Conservation (phyloP, 2,888 invertebrate species). For the Drosophila anomelani region DNA sequence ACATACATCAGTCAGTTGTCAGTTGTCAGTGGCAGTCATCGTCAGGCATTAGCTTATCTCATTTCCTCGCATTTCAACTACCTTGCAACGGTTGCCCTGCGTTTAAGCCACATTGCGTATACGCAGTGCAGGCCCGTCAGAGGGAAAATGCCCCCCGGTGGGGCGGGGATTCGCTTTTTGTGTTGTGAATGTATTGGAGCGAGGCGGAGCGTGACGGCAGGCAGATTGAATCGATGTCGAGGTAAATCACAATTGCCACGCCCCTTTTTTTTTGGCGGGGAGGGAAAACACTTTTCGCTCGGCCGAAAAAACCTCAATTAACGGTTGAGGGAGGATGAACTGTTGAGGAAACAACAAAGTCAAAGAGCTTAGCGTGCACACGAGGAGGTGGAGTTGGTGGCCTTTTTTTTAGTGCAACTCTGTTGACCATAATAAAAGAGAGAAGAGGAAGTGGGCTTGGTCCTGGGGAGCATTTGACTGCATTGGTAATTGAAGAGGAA, state of each 20-base stretch:
- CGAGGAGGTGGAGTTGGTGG: background rate
- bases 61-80: constrained; percentile 16
- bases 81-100: background rate
- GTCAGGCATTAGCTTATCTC: constrained; percentile 34
- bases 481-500: constrained; percentile 47
- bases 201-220: constrained; percentile 14
- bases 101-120: constrained; percentile 58
- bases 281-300: constrained; percentile 32
- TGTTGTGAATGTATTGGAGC: constrained; percentile 4
- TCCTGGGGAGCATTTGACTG: constrained; percentile 31
- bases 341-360: constrained; percentile 49
- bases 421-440: constrained; percentile 58
- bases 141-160: constrained; percentile 26
- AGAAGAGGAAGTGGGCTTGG: background rate
- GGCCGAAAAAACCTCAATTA: constrained; percentile 63
- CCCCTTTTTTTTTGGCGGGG: background rate
- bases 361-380: constrained; percentile 44
- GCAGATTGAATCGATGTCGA: constrained; percentile 45
- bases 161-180: constrained; percentile 10
- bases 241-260: constrained; percentile 57
- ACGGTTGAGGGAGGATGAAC: constrained; percentile 36
- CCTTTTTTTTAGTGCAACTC: constrained; percentile 47
- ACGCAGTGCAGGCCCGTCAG: constrained; percentile 41
- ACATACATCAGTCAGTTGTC: constrained; percentile 4
- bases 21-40: constrained; percentile 7